Percentiles rank a stretch among this genome's conserved stretches.
Conservation (phyloP, 1,140 invertebrate genomes). For the Pseudomyrmex concolor region DNA sequence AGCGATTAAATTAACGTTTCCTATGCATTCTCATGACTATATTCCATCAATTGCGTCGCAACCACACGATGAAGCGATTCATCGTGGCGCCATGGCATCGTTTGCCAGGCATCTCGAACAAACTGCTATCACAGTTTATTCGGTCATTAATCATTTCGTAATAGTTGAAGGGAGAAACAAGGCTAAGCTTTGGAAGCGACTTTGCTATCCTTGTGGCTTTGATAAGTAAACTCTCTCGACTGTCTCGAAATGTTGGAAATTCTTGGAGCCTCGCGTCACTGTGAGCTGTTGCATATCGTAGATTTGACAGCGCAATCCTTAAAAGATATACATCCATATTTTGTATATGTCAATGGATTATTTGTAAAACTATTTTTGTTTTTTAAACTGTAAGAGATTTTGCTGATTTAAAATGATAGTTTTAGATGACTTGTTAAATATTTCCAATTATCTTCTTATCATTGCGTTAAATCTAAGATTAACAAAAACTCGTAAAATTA, state of each 20-base stretch:
- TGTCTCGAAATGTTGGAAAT: neutral
- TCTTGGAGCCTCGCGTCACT: neutral
- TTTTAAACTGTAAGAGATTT: no score
- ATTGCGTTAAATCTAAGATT: neutral
- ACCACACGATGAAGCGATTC: conserved; percentile 34
- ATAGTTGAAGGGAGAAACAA: conserved; percentile 53
- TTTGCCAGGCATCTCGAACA: conserved; percentile 68
- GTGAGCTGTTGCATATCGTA: neutral
- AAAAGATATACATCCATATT: neutral
- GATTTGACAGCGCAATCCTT: neutral
- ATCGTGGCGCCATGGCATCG: conserved; percentile 41
- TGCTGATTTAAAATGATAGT: no score
- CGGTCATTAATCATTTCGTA: conserved; percentile 73
- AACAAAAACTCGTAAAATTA: neutral
- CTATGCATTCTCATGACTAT: neutral
- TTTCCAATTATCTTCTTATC: no score
- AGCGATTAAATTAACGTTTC: conserved; percentile 45
- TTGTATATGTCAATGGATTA: no score
- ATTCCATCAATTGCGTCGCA: neutral
- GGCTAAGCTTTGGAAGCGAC: neutral
- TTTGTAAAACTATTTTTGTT: no score
- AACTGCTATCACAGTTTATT: conserved; percentile 74
- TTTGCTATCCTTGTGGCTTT: neutral
- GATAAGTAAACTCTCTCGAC: conserved; percentile 33
- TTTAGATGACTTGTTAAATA: no score